Conservation (phyloP, 2,113 vertebrate genomes). For the Muscicapa adusta region DNA sequence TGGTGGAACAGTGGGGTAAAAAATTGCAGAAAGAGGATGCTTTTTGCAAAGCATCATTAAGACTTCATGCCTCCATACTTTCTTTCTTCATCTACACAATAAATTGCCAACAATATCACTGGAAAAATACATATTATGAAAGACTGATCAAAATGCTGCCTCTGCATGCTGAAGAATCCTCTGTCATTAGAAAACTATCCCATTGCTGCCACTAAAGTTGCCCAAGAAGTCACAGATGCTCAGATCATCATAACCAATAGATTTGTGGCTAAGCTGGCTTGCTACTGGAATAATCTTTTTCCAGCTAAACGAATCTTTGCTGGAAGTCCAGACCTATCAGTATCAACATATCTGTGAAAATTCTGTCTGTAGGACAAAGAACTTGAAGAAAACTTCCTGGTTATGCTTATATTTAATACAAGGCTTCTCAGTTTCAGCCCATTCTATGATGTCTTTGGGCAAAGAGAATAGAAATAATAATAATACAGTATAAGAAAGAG, state of each 20-base stretch:
- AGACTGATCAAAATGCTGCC: not conserved
- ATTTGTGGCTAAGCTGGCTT: not conserved
- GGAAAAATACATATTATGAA: not conserved
- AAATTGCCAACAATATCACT: not conserved
- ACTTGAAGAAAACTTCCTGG: not conserved
- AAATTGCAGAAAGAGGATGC: not conserved
- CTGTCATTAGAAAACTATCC: not conserved
- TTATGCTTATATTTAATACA: not conserved
- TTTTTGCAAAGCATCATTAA: not conserved
- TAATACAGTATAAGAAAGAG: not conserved
- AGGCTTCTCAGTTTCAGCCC: not conserved
- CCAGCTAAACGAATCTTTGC: not conserved
- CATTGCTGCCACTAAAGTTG: not conserved
- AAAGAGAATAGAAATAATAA: not conserved
- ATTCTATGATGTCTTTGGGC: not conserved
- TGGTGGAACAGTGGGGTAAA: accelerated
- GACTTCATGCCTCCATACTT: not conserved
- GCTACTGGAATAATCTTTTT: not conserved
- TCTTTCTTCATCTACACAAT: not conserved
- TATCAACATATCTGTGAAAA: not conserved
- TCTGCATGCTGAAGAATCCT: not conserved
- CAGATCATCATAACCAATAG: not conserved
- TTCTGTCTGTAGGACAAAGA: not conserved
- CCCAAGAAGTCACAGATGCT: not conserved
- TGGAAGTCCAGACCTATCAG: not conserved